Conservation (phyloP, 2,797 vertebrate genomes). For the Sandelia bainsii region DNA sequence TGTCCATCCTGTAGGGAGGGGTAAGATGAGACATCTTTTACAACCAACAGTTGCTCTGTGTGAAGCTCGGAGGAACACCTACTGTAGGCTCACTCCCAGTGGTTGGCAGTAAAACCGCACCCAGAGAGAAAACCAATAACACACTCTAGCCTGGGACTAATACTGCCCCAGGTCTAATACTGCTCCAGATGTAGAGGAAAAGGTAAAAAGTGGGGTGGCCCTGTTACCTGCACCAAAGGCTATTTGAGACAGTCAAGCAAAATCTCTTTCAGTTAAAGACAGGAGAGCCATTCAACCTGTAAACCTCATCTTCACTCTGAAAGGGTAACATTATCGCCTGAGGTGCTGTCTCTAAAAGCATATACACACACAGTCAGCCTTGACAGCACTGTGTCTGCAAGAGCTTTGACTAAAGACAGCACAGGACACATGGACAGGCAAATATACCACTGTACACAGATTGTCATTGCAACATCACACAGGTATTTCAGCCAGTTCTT, state of each 20-base stretch:
- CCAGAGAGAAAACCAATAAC: slow-evolving; percentile 72
- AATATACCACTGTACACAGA: slow-evolving; percentile 25
- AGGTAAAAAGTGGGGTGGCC: slow-evolving; percentile 43
- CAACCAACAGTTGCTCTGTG: slow-evolving; percentile 70
- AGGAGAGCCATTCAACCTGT: slow-evolving; percentile 34
- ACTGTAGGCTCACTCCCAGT: slow-evolving; percentile 65
- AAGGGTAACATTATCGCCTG: slow-evolving; percentile 25
- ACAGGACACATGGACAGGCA: slow-evolving; percentile 29
- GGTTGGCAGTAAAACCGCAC: slow-evolving; percentile 77
- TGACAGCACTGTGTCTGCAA: slow-evolving; percentile 25
- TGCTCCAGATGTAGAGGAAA: slow-evolving; percentile 54
- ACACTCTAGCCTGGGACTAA: slow-evolving; percentile 48
- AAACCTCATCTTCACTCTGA: slow-evolving; percentile 47
- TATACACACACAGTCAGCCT: slow-evolving; percentile 16
- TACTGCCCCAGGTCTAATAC: slow-evolving; percentile 56
- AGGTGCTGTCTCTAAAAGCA: slow-evolving; percentile 30
- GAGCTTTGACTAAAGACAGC: slow-evolving; percentile 26
- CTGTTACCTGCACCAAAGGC: slow-evolving; percentile 59
- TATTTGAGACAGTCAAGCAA: slow-evolving; percentile 24
- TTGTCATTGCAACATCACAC: slow-evolving; percentile 8
- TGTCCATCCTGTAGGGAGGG: slow-evolving; percentile 68
- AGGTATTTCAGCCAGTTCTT: background rate
- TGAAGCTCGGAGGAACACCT: slow-evolving; percentile 67
- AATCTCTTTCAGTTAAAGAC: slow-evolving; percentile 29
- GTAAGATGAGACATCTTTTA: slow-evolving; percentile 71